Percentiles rank a stretch among this genome's conserved stretches.
phyloP scores from a whole-genome alignment of 2,113 vertebrate species.

The Lethenteron reissneri region DNA sequence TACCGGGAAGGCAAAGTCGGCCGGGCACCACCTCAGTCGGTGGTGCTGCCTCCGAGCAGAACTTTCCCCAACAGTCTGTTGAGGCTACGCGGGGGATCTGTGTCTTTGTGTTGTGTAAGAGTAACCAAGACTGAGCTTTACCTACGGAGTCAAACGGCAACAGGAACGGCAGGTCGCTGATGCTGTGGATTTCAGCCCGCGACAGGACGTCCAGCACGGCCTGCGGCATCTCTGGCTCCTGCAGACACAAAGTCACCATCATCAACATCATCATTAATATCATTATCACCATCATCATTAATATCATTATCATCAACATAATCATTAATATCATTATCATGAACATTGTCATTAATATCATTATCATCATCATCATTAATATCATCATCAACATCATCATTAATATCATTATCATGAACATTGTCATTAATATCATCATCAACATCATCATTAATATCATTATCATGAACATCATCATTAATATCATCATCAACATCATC shows the following conservation, averaged over 20 bases:
- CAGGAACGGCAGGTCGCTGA: not conserved
- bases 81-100: no score
- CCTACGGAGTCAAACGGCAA: constrained; percentile 5
- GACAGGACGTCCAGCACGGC: not conserved
- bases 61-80: no score
- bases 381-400: not conserved
- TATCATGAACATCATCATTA: not conserved
- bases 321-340: not conserved
- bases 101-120: no score
- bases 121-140: not conserved
- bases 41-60: no score
- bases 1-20: no score
- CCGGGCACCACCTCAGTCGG: no score
- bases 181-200: not conserved
- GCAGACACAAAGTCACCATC: not conserved
- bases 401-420: not conserved
- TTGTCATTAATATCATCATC: no score
- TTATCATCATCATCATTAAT: not conserved
- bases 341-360: not conserved
- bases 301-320: not conserved
- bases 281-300: not conserved
- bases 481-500: not conserved
- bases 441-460: no score
- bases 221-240: not conserved
- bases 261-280: not conserved